phyloP scores from a whole-genome alignment of 2,113 vertebrate genomes.

The Mesembrinibis cayennensis region DNA sequence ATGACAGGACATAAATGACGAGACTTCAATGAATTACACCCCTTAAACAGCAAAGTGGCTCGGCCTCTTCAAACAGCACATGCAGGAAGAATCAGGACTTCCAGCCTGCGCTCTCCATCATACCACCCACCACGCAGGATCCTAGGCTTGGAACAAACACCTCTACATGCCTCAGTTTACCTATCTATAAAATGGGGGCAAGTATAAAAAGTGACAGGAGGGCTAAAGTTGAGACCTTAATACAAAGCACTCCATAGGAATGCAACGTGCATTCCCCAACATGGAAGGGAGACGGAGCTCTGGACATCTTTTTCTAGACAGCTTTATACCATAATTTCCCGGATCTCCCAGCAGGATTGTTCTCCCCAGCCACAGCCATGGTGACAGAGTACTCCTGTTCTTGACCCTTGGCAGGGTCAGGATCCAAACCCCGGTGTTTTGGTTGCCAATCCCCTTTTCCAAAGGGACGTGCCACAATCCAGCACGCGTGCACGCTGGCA shows the following conservation, averaged over 20 bases:
- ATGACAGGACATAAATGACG: background rate
- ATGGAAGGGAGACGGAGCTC: background rate
- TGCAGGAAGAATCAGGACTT: background rate
- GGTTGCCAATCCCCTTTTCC: background rate
- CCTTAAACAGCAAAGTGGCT: background rate
- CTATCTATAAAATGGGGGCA: background rate
- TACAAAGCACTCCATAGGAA: background rate
- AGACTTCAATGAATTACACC: background rate
- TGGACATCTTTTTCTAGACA: background rate
- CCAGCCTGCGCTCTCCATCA: background rate
- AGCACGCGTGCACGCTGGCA: accelerated
- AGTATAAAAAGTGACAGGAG: background rate
- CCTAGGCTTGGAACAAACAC: background rate
- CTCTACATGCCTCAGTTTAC: background rate
- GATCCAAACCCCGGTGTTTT: background rate
- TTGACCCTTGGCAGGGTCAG: background rate
- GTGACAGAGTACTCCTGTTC: background rate
- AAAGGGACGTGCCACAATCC: background rate
- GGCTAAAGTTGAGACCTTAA: background rate
- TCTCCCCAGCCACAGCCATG: background rate
- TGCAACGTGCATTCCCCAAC: accelerated
- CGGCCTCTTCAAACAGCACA: background rate
- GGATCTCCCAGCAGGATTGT: background rate
- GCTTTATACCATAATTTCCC: background rate
- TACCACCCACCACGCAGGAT: accelerated